These are phyloP conservation scores for Caradrina clavipalpis DNA, from an alignment of 2,888 invertebrate species.

Conservation along the genomic window DNA sequence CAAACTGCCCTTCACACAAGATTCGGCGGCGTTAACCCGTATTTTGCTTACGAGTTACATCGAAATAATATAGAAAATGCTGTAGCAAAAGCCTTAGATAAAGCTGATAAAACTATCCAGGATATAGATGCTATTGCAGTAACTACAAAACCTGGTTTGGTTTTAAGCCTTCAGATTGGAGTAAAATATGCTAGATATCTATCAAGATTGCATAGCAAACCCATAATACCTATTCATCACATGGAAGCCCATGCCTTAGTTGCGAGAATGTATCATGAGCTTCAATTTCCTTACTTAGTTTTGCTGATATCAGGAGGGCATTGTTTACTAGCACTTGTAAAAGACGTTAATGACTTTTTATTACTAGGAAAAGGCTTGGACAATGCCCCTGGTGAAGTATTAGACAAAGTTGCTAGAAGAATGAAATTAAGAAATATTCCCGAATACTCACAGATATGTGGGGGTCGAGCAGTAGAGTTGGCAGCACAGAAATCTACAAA, in stretches of 20 bases:
- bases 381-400: constrained; percentile 97
- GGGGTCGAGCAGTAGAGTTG: constrained; percentile 96
- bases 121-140: constrained; percentile 97
- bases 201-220: constrained; percentile 92
- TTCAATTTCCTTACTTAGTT: constrained; percentile 97
- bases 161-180: constrained; percentile 95
- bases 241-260: constrained; percentile 99
- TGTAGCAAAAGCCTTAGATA: constrained; percentile 92
- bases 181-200: constrained; percentile 95
- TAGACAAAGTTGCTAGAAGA: constrained; percentile 97
- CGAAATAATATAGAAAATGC: constrained; percentile 94
- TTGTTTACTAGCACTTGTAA: constrained; percentile 94
- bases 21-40: constrained; percentile 97
- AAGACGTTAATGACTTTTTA: constrained; percentile 94
- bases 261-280: constrained; percentile 93
- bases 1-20: constrained; percentile 94
- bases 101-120: constrained; percentile 90
- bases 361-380: constrained; percentile 95
- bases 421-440: constrained; percentile 95
- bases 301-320: constrained; percentile 98
- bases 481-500: constrained; percentile 93
- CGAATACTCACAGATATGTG: constrained; percentile 93
- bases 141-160: constrained; percentile 97
- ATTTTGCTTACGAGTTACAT: constrained; percentile 96
- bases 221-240: constrained; percentile 98